These are phyloP conservation scores for Ariopsis seemanni DNA, from an alignment of 2,113 vertebrate genomes.

Conservation along the genomic window DNA sequence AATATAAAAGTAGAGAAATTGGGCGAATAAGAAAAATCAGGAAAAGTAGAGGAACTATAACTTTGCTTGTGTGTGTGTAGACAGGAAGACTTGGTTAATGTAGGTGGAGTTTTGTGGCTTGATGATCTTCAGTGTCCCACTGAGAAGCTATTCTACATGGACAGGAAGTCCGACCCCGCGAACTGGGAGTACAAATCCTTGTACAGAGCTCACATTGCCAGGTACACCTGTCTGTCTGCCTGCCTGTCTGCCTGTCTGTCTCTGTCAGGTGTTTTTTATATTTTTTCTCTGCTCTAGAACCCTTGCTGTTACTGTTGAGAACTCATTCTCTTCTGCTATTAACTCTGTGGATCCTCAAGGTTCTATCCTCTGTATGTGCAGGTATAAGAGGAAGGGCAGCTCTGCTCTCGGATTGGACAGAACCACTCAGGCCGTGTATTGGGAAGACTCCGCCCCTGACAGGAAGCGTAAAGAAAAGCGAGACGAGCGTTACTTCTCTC, in stretches of 20 bases:
- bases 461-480: constrained; percentile 65
- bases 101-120: constrained; percentile 77
- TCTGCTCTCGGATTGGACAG: constrained; percentile 84
- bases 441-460: constrained; percentile 72
- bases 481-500: constrained; percentile 82
- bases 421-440: constrained; percentile 78
- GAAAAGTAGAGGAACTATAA: neutral
- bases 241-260: neutral
- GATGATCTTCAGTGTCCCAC: constrained; percentile 79
- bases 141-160: constrained; percentile 79
- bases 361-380: constrained; percentile 52
- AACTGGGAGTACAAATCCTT: constrained; percentile 97
- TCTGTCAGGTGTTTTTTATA: neutral
- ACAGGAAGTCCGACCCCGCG: constrained; percentile 83
- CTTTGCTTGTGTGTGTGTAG: neutral
- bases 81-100: constrained; percentile 41
- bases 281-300: neutral
- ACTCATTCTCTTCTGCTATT: neutral
- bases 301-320: neutral
- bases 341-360: neutral
- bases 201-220: constrained; percentile 88
- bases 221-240: constrained; percentile 71
- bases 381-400: constrained; percentile 86
- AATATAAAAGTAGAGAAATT: neutral
- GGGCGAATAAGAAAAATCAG: neutral